A percentile compares a stretch with the other conserved stretches of the same genome.
Conservation (phyloP, 1,140 invertebrate genomes). For the Elymnias hypermnestra region DNA sequence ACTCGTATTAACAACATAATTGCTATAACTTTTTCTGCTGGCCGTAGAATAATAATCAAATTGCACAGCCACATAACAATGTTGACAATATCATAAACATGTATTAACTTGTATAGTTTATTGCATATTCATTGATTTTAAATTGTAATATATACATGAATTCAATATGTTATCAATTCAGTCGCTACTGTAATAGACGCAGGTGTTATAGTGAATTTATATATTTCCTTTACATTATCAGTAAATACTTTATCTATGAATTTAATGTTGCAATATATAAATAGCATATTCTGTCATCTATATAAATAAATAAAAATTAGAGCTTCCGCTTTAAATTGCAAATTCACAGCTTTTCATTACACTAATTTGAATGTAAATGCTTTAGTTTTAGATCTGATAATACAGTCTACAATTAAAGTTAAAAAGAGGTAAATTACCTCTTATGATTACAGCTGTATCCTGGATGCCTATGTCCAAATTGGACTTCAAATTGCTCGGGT, state of each 20-base stretch:
- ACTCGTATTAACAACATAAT: too few relatives aligned
- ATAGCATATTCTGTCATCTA: not conserved
- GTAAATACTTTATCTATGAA: not conserved
- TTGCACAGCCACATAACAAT: slow-evolving; percentile 1
- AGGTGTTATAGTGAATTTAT: slow-evolving; percentile 6
- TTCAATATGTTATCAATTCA: slow-evolving; percentile 7
- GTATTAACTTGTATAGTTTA: slow-evolving; percentile 9
- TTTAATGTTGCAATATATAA: not conserved
- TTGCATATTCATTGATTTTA: slow-evolving; percentile 12
- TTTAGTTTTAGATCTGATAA: too few relatives aligned
- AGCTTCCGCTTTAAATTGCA: too few relatives aligned
- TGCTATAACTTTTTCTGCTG: too few relatives aligned
- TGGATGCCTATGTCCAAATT: too few relatives aligned
- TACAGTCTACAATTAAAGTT: too few relatives aligned
- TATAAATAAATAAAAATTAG: not conserved
- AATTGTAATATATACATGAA: slow-evolving; percentile 9
- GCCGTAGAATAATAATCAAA: slow-evolving; percentile 4
- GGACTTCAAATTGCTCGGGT: too few relatives aligned
- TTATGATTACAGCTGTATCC: too few relatives aligned
- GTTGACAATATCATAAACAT: slow-evolving; percentile 9
- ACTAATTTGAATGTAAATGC: too few relatives aligned
- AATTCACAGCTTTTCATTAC: too few relatives aligned
- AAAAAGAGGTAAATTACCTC: too few relatives aligned
- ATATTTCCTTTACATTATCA: not conserved
- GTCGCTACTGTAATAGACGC: slow-evolving; percentile 2